These are phyloP conservation scores for Cerceris ruficornis DNA, from an alignment of 2,888 invertebrate species.

Conservation along the genomic window DNA sequence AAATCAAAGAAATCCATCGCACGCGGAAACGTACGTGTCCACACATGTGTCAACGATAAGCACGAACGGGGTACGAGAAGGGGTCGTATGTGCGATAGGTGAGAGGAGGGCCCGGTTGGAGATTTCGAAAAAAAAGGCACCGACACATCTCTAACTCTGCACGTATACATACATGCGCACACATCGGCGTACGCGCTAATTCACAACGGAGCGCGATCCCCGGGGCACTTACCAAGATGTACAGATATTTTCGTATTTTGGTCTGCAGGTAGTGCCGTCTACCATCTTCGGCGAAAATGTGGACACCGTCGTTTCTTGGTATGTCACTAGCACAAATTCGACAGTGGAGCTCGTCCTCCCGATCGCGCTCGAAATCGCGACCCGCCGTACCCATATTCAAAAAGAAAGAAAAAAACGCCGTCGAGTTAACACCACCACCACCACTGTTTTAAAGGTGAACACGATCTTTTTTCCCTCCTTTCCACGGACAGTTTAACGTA, in stretches of 20 bases:
- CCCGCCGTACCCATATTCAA: conserved; percentile 69
- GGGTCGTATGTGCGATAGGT: too few relatives aligned
- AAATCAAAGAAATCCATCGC: neutral
- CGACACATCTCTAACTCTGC: too few relatives aligned
- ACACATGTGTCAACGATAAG: too few relatives aligned
- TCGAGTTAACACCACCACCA: conserved; percentile 16
- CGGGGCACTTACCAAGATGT: conserved; percentile 84
- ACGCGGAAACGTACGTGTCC: too few relatives aligned
- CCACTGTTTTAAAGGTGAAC: conserved; percentile 24
- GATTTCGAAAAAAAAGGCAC: too few relatives aligned
- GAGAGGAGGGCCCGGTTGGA: too few relatives aligned
- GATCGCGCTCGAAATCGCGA: conserved; percentile 65
- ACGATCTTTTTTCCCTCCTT: conserved; percentile 14
- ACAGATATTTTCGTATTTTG: conserved; percentile 87
- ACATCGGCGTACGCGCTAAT: conserved; percentile 7
- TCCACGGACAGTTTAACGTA: conserved; percentile 7
- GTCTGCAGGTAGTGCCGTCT: conserved; percentile 86
- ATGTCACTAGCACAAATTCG: conserved; percentile 86
- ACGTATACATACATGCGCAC: neutral
- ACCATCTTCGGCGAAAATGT: conserved; percentile 87
- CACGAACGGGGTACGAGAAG: too few relatives aligned
- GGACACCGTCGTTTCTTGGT: conserved; percentile 84
- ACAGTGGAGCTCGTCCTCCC: conserved; percentile 80
- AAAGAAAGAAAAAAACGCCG: conserved; percentile 42
- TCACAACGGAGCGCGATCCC: conserved; percentile 17